phyloP scores from a whole-genome alignment of 1,140 invertebrate genomes.

The Drosophila ironensis region DNA sequence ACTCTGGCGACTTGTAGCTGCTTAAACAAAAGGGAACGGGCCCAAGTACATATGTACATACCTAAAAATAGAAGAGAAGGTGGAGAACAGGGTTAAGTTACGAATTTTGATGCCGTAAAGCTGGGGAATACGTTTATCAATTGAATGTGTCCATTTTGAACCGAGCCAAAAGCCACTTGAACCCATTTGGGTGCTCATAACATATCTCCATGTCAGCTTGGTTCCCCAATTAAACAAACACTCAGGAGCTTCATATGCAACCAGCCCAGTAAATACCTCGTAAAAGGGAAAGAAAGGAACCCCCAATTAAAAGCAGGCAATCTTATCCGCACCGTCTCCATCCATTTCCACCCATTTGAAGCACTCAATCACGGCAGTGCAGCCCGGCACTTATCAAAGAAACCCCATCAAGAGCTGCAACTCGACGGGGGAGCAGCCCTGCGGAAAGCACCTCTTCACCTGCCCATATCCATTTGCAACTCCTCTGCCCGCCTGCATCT shows the following conservation, averaged over 20 bases:
- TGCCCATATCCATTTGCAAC: not conserved
- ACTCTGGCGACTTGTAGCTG: constrained; percentile 24
- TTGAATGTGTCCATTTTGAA: no score
- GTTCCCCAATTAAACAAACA: constrained; percentile 16
- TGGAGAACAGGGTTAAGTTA: not conserved
- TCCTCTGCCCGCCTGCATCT: not conserved
- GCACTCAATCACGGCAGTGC: constrained; percentile 33
- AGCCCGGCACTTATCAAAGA: constrained; percentile 20
- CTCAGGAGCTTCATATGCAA: constrained; percentile 23
- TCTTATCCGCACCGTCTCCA: constrained; percentile 31
- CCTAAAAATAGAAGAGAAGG: constrained; percentile 31
- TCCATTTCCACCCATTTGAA: constrained; percentile 22
- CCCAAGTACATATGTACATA: constrained; percentile 37
- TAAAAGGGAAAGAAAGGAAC: not conserved
- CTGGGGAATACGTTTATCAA: no score
- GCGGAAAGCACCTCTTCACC: constrained; percentile 38
- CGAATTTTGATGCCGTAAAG: no score
- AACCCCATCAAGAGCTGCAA: constrained; percentile 12
- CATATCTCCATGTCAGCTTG: not conserved
- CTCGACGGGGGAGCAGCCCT: no score
- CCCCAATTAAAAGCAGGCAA: constrained; percentile 30
- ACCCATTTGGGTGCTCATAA: not conserved
- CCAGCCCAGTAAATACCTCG: constrained; percentile 25
- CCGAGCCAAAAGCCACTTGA: no score
- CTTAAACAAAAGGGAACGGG: not conserved